These are phyloP conservation scores for Lasioglossum villosulum DNA, from an alignment of 2,888 invertebrate species.

Conservation along the genomic window DNA sequence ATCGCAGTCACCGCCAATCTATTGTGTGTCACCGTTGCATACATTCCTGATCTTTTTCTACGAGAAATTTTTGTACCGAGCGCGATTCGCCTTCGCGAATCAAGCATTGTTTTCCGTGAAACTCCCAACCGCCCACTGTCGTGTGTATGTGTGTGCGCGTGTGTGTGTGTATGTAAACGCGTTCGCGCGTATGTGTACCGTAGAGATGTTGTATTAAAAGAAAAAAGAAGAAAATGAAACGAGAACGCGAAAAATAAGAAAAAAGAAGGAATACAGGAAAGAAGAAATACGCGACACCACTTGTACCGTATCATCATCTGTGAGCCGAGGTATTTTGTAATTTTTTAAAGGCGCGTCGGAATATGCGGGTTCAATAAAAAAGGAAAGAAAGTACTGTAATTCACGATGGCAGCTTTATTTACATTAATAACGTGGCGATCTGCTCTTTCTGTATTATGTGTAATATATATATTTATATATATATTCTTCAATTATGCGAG, in stretches of 20 bases:
- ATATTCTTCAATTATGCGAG: conserved; percentile 58
- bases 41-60: conserved; percentile 70
- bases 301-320: conserved; percentile 46
- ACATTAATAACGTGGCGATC: conserved; percentile 67
- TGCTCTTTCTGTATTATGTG: conserved; percentile 39
- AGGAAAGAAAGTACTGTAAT: conserved; percentile 63
- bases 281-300: not conserved
- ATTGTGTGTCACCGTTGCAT: conserved; percentile 62
- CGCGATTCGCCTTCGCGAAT: not conserved
- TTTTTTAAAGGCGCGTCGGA: conserved; percentile 72
- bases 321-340: conserved; percentile 75
- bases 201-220: conserved; percentile 50
- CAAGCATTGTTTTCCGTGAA: conserved; percentile 24
- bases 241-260: not conserved
- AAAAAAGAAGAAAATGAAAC: not conserved
- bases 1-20: conserved; percentile 60
- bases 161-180: conserved; percentile 9
- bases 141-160: not conserved
- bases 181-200: conserved; percentile 22
- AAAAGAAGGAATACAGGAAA: not conserved
- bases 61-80: conserved; percentile 57
- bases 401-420: conserved; percentile 78
- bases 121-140: conserved; percentile 33
- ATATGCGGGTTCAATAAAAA: conserved; percentile 73
- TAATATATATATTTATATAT: conserved; percentile 46